phyloP scores from a whole-genome alignment of 1,140 invertebrate species.

The Tetranychus cinnabarinus region DNA sequence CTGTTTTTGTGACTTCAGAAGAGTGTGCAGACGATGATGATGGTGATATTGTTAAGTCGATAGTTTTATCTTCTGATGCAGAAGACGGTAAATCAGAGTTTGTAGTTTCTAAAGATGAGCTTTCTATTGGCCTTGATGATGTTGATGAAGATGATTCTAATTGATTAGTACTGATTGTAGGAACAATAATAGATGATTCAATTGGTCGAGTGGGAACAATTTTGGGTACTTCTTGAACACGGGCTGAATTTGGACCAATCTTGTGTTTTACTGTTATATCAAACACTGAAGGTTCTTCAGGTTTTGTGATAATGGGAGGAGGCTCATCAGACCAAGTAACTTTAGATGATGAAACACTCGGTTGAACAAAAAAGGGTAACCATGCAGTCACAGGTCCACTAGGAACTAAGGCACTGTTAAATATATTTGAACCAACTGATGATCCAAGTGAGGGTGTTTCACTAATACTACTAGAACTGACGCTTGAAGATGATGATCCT shows the following conservation, averaged over 20 bases:
- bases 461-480: neutral
- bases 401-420: neutral
- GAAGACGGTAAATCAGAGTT: too few species aligned
- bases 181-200: neutral
- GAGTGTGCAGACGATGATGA: neutral
- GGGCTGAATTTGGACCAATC: conserved; percentile 9
- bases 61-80: too few species aligned
- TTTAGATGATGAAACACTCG: neutral
- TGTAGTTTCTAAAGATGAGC: neutral
- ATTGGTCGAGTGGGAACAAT: neutral
- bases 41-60: neutral
- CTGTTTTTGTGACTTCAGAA: neutral
- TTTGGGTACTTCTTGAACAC: neutral
- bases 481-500: neutral
- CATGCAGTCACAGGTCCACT: conserved; percentile 11
- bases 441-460: too few species aligned
- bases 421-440: too few species aligned
- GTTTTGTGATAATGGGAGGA: conserved; percentile 13
- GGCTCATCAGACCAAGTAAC: conserved; percentile 5
- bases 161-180: neutral
- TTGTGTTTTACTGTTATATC: conserved; percentile 14
- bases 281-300: conserved; percentile 11
- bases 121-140: neutral
- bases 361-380: conserved; percentile 7
- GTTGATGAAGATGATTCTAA: conserved; percentile 4